Evolutionary conservation across 2,888 invertebrate genomes (phyloP), one percentile per base, ranked within the genome.

Genomic region (Patella pellucida): DNA sequence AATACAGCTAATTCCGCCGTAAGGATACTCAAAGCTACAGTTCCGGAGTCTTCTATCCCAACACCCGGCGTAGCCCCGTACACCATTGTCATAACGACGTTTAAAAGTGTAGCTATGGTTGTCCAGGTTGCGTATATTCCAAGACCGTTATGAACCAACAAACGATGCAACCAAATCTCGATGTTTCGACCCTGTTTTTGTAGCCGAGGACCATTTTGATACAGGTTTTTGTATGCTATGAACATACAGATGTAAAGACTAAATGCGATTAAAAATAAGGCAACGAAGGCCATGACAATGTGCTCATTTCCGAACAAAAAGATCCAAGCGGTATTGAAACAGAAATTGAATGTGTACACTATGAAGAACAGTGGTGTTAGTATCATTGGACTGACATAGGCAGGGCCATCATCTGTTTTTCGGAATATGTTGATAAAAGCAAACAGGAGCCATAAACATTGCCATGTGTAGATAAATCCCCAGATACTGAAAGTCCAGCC

Each of bases 91-190:
- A 88, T 83, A n/a, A 85, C 84, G 12, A 89, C 77, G 79, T 89
- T 89, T 31, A 89, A 81, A 16, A 88, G 81, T 3, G 88, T 82
- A 2, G 89, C 89, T 7, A 90, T 81, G 2, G 86, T 86, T 11
- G 83, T 83, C 89, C 89, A 89, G 0, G 87, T 84, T 9, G 86
- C 87, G 72, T 87, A 88, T 74, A 89, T 85, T n/a, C 84, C 86
- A n/a, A 89, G 76, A 2, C 88, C 89, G 75, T 90, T 90, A 52
- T 88, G 87, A 1, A 89, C 85, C 15, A 90, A 75, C 11, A 86
- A 76, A 52, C 90, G 79, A 9, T 84, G 83, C 52, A 88, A 71
- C 89, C 89, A 89, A 51, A 89, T 83, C 54, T 88, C 89, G 15
- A 75, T 72, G 9, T 75, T 77, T 14, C 85, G 72, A 9, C 79